phyloP scores from a whole-genome alignment of 2,888 invertebrate genomes.

The Cosmopolites sordidus region DNA sequence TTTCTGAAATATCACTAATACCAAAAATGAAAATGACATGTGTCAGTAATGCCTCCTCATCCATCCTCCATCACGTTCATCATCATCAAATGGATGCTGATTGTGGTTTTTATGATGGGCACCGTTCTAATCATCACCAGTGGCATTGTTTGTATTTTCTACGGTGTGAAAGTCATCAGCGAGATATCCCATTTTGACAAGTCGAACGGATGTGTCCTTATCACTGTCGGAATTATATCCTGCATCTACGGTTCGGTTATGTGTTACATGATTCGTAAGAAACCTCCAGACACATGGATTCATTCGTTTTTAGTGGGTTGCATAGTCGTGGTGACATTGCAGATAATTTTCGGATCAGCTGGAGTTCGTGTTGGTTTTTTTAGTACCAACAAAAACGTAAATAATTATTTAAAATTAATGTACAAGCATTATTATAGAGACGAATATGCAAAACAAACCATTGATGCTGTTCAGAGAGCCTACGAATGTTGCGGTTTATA shows the following conservation, averaged over 20 bases:
- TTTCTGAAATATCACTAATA: too few relatives aligned
- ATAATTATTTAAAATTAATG: constrained; percentile 6
- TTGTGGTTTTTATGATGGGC: constrained; percentile 13
- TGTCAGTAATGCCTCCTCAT: not conserved
- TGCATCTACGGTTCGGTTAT: constrained; percentile 7
- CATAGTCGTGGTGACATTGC: constrained; percentile 4
- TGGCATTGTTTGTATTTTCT: constrained; percentile 10
- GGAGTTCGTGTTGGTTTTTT: not conserved
- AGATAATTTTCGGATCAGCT: constrained; percentile 13
- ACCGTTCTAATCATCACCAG: constrained; percentile 7
- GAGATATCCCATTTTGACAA: constrained; percentile 12
- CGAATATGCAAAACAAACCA: not conserved
- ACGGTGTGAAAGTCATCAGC: constrained; percentile 6
- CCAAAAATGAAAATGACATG: not conserved
- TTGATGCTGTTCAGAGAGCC: constrained; percentile 7
- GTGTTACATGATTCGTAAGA: constrained; percentile 7
- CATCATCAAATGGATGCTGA: constrained; percentile 18
- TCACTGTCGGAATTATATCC: constrained; percentile 3
- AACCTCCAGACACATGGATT: constrained; percentile 12
- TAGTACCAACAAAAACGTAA: constrained; percentile 4
- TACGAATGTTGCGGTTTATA: constrained; percentile 18
- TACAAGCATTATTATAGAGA: constrained; percentile 3
- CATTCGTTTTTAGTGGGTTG: constrained; percentile 7
- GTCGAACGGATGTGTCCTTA: constrained; percentile 8
- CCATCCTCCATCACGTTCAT: constrained; percentile 1